phyloP scores from a whole-genome alignment of 2,113 vertebrate species.

The Bettongia penicillata region DNA sequence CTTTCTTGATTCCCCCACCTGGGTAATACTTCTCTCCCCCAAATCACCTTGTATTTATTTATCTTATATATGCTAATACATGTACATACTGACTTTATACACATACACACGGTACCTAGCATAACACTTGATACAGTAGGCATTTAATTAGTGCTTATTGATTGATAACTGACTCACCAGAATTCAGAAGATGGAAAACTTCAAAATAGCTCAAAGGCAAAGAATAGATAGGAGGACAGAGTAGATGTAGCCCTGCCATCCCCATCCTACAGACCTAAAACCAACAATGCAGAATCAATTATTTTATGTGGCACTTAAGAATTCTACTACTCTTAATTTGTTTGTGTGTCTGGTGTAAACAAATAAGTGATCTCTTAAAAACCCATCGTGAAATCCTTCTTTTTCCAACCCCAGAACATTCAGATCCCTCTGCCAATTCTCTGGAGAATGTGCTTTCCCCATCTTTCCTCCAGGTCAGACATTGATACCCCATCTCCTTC shows the following conservation, averaged over 20 bases:
- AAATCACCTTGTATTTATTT: background rate
- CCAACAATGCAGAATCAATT: background rate
- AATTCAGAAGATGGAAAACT: background rate
- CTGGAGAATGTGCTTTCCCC: background rate
- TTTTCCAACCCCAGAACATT: background rate
- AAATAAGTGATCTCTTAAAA: background rate
- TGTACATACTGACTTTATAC: background rate
- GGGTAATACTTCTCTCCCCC: background rate
- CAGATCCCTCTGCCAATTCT: background rate
- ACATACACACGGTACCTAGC: background rate
- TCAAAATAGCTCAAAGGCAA: background rate
- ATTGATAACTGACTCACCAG: background rate
- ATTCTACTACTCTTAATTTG: background rate
- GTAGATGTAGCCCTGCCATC: background rate
- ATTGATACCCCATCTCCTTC: background rate
- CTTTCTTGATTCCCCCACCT: background rate
- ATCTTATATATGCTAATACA: background rate
- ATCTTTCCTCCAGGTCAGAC: background rate
- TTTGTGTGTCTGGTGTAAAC: background rate
- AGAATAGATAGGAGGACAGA: background rate
- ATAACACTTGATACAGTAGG: background rate
- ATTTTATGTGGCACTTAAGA: background rate
- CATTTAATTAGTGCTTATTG: background rate
- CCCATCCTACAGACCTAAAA: background rate
- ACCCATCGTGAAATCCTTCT: background rate